Percentiles rank a stretch among this genome's conserved stretches.
Evolutionary conservation across 30 jellyfish, hydroid and myxozoan genomes (phyloP).

Genomic region (Catostylus mosaicus): DNA sequence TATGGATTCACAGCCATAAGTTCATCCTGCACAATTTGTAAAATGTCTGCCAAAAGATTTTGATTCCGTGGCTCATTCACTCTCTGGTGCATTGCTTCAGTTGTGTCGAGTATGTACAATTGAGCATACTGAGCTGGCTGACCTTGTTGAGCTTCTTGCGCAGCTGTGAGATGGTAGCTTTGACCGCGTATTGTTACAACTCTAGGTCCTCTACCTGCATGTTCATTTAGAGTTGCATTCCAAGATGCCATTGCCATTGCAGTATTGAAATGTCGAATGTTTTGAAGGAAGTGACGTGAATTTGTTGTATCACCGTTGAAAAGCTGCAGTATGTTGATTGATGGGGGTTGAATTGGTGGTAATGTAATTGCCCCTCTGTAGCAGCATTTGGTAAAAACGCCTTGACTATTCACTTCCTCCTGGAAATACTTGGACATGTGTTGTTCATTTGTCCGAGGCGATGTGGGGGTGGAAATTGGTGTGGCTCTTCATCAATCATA

Average conservation of each 20-base stretch:
- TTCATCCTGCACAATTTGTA: no score
- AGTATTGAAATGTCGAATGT: slow-evolving; percentile 35
- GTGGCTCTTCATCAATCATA: slow-evolving; percentile 15
- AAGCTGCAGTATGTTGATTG: neutral
- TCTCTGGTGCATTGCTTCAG: slow-evolving; percentile 34
- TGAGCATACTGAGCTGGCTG: slow-evolving; percentile 48
- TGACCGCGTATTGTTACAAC: slow-evolving; percentile 55
- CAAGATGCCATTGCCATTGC: slow-evolving; percentile 62
- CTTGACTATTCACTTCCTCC: neutral
- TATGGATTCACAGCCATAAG: no score
- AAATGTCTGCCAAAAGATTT: no score
- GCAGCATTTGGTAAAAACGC: neutral
- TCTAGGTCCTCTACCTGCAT: slow-evolving; percentile 43
- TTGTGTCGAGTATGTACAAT: slow-evolving; percentile 39
- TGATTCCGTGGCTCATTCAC: slow-evolving; percentile 27
- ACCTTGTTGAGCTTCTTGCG: slow-evolving; percentile 32
- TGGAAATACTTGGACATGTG: slow-evolving; percentile 16
- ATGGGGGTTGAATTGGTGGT: neutral
- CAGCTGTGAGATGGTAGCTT: slow-evolving; percentile 51
- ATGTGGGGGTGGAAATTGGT: slow-evolving; percentile 33
- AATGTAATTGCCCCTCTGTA: no score
- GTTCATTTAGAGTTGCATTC: slow-evolving; percentile 36
- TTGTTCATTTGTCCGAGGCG: slow-evolving; percentile 21
- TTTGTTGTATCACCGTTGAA: neutral
- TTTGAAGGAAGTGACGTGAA: slow-evolving; percentile 17